Conservation (phyloP, 2,113 vertebrate genomes). For the Pollimyrus isidori region DNA sequence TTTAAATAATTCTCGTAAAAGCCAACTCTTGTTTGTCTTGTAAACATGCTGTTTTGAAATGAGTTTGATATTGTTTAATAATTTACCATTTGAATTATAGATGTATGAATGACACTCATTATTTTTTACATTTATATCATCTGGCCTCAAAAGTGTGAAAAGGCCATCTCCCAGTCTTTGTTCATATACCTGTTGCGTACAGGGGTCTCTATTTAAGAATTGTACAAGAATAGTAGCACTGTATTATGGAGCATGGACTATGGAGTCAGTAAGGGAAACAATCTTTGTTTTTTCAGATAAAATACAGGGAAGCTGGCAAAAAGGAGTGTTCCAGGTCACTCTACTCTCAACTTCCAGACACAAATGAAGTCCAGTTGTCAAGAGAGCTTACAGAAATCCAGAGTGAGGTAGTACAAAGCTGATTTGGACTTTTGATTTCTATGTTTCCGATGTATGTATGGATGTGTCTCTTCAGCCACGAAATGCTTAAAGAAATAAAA, state of each 20-base stretch:
- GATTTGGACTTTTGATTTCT: neutral
- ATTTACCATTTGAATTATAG: neutral
- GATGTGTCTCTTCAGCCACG: neutral
- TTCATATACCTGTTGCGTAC: neutral
- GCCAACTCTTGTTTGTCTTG: neutral
- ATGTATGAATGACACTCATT: neutral
- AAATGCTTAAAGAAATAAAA: neutral
- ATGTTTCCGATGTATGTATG: neutral
- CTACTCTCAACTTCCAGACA: conserved; percentile 49
- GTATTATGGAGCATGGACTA: neutral
- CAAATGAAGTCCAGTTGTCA: conserved; percentile 48
- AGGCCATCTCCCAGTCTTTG: neutral
- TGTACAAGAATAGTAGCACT: neutral
- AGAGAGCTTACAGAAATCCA: conserved; percentile 49
- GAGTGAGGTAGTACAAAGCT: conserved; percentile 41
- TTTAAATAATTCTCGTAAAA: neutral
- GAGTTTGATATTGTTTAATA: neutral
- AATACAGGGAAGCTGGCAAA: conserved; percentile 31
- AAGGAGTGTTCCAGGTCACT: conserved; percentile 41
- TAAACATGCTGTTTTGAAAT: neutral
- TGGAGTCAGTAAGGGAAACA: neutral
- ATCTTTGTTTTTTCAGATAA: conserved; percentile 35
- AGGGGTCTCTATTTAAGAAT: neutral
- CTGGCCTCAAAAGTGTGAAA: neutral
- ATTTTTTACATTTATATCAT: neutral